Evolutionary conservation across 2,113 vertebrate species (phyloP).

Genomic region (Ia io): DNA sequence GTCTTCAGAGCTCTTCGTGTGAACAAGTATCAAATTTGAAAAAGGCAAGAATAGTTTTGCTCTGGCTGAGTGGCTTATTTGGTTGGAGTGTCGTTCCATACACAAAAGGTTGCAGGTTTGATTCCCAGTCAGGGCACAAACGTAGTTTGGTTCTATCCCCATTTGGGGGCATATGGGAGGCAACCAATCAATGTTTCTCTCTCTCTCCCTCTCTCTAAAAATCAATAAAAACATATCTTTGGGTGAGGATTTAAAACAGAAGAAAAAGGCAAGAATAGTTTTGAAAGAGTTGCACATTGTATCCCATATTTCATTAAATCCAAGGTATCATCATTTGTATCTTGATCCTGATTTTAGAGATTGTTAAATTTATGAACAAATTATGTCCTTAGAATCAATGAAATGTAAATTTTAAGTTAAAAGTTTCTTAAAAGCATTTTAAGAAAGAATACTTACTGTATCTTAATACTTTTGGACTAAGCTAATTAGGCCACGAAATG

Average conservation of each 20-base stretch:
- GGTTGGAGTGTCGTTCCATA: not conserved
- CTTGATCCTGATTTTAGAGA: not conserved
- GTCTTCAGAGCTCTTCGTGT: not conserved
- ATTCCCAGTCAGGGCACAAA: not conserved
- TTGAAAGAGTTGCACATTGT: not conserved
- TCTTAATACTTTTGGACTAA: not conserved
- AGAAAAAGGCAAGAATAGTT: not conserved
- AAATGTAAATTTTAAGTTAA: slow-evolving; percentile 31
- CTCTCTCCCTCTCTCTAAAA: too few species aligned
- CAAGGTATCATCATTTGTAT: not conserved
- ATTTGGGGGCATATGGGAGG: not conserved
- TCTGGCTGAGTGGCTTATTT: not conserved
- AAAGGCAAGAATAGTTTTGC: not conserved
- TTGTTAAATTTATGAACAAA: slow-evolving; percentile 12
- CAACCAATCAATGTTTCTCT: too few species aligned
- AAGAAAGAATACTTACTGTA: not conserved
- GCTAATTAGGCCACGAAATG: not conserved
- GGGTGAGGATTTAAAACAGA: not conserved
- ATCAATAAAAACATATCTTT: too few species aligned
- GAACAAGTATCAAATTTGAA: not conserved
- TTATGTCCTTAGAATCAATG: not conserved
- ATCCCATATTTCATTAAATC: not conserved
- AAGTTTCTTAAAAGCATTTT: not conserved
- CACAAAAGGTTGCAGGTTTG: not conserved
- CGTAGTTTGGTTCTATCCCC: not conserved